Percentiles rank a stretch among this genome's conserved stretches.
phyloP scores from a whole-genome alignment of 2,113 vertebrate species.

The Bettongia penicillata region DNA sequence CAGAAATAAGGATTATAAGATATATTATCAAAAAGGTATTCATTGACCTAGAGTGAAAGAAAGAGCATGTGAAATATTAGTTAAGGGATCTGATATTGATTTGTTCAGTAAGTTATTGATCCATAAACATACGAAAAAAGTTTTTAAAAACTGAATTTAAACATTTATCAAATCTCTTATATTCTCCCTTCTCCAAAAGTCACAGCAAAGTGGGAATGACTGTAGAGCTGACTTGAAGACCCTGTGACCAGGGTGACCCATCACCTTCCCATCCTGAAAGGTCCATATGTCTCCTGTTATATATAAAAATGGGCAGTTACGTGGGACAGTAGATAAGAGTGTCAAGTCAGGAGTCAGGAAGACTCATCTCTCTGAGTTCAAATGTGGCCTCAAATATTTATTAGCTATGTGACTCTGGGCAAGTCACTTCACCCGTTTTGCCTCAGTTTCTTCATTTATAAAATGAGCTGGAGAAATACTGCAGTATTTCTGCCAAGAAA shows the following conservation, averaged over 20 bases:
- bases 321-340: not conserved
- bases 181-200: not conserved
- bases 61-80: constrained; percentile 27
- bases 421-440: no score
- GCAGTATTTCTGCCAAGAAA: no score
- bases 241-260: not conserved
- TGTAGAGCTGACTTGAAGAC: not conserved
- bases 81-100: constrained; percentile 41
- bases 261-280: not conserved
- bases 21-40: constrained; percentile 99
- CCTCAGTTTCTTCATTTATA: no score
- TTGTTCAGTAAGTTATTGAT: constrained; percentile 15
- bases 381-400: not conserved
- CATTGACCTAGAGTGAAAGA: constrained; percentile 91
- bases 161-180: not conserved
- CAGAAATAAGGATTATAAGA: constrained; percentile 94
- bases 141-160: not conserved
- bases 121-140: not conserved
- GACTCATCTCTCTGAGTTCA: not conserved
- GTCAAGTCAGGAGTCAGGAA: not conserved
- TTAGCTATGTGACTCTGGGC: not conserved
- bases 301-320: not conserved
- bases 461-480: no score
- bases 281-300: not conserved
- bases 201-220: not conserved